Evolutionary conservation across 1,140 invertebrate species (phyloP).

Genomic region (Dinoponera quadriceps): DNA sequence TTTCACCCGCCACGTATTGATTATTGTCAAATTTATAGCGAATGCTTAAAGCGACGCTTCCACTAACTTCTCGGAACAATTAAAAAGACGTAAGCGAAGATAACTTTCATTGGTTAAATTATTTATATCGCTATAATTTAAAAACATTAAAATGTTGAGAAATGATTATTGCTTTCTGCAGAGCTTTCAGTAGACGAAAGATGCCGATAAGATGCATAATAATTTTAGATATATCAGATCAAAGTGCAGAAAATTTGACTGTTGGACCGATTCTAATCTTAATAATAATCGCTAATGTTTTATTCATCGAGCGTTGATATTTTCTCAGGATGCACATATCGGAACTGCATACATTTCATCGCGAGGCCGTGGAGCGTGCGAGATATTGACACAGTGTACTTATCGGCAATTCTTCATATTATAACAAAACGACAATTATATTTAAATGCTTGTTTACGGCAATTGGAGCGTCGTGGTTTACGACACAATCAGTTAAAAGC

Average conservation of each 20-base stretch:
- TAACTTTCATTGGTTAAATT: background rate
- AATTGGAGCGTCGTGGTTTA: slow-evolving; percentile 11
- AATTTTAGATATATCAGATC: slow-evolving; percentile 16
- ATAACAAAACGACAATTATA: slow-evolving; percentile 27
- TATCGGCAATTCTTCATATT: slow-evolving; percentile 1
- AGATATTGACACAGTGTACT: background rate
- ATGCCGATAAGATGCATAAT: slow-evolving; percentile 23
- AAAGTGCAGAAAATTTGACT: slow-evolving; percentile 1
- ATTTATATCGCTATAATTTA: background rate
- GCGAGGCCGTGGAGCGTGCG: background rate
- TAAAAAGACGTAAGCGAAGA: slow-evolving; percentile 1
- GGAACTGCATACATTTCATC: background rate
- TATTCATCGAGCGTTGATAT: background rate
- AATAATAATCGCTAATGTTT: slow-evolving; percentile 17
- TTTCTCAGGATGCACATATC: background rate
- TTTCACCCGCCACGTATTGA: slow-evolving; percentile 21
- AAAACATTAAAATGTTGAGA: background rate
- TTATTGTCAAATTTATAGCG: slow-evolving; percentile 33
- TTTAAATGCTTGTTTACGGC: slow-evolving; percentile 46
- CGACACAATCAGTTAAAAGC: slow-evolving; percentile 7
- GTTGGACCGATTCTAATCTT: background rate
- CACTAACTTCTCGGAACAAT: slow-evolving; percentile 8
- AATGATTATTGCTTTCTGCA: background rate
- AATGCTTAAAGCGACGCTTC: background rate
- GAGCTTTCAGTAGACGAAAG: background rate